These are phyloP conservation scores for Micrastur ruficollis DNA, from an alignment of 2,797 vertebrate genomes.

Conservation along the genomic window DNA sequence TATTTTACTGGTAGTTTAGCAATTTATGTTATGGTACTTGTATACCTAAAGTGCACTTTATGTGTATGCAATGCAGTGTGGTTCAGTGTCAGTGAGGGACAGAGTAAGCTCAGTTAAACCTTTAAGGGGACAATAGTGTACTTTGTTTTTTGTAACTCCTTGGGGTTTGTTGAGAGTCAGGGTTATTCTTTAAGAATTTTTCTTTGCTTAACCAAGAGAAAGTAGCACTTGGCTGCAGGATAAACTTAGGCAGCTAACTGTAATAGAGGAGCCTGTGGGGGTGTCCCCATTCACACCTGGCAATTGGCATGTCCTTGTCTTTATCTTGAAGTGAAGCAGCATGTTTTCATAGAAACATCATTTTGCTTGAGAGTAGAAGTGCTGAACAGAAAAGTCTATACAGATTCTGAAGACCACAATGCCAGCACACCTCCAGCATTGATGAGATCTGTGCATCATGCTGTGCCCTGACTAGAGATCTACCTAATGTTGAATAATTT, in stretches of 20 bases:
- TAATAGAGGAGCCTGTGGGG: neutral
- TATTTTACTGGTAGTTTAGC: neutral
- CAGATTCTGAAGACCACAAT: neutral
- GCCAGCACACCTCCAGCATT: neutral
- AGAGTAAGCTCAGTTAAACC: neutral
- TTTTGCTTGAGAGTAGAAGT: neutral
- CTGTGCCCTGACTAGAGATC: neutral
- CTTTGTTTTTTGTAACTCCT: neutral
- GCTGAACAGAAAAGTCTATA: neutral
- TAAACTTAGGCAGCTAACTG: neutral
- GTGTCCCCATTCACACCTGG: neutral
- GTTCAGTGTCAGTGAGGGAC: neutral
- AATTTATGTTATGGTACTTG: neutral
- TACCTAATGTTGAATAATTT: neutral
- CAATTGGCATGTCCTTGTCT: neutral
- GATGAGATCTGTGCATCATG: neutral
- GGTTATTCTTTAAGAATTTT: neutral
- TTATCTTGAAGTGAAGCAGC: neutral
- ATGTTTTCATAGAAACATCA: neutral
- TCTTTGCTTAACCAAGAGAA: neutral
- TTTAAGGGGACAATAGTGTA: neutral
- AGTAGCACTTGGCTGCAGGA: neutral
- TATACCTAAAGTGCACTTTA: neutral
- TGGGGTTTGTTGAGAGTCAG: neutral
- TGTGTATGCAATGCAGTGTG: fast-evolving